Evolutionary conservation across 2,113 vertebrate species (phyloP), one percentile per base, ranked within the genome.

Genomic region (Xerus inauris): DNA sequence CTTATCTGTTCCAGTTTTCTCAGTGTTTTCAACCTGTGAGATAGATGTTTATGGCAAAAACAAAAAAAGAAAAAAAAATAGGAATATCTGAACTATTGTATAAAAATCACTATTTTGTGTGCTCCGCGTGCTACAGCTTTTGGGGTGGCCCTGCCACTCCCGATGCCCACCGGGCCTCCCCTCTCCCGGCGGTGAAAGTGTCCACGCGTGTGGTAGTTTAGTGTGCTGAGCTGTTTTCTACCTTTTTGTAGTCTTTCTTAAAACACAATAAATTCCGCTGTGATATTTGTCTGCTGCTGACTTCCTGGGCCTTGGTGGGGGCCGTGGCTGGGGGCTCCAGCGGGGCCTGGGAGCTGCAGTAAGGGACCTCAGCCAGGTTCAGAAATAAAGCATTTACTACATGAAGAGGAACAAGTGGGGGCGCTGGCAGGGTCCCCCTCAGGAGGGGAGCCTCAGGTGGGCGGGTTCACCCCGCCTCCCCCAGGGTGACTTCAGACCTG

Each of bases 191-290:
- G 77, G 97, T 97, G 97, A 97, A 94, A 96, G 96, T 96, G 97
- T 96, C 94, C 91, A 89, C 88, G 19, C 80, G 92, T 97, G 97
- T 97, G 97, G 94, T 98, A 98, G 98, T 98, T 91, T 98, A 97
- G 97, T 96, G 97, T 97, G 98, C 92, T 19, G 93, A 97, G 98
- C 98, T 97, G 98, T 98, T 98, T 98, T 98, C 98, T 98, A 98
- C 97, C 98, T 98, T 98, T 98, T 98, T 98, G 98, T 98, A 98
- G 98, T 98, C 97, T 98, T 98, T 98, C 98, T 98, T 98, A 98
- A 98, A 98, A 98, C 96, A 98, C 96, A 98, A 98, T 98, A 98
- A 98, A 98, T 97, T 97, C 97, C 89, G 96, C 98, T 96, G 98
- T 98, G 98, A 94, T 98, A 95, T 97, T 97, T 98, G 97, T 72